A percentile compares a stretch with the other conserved stretches of the same genome.
Conservation (phyloP, 2,797 vertebrate species). For the Hydrophis major region DNA sequence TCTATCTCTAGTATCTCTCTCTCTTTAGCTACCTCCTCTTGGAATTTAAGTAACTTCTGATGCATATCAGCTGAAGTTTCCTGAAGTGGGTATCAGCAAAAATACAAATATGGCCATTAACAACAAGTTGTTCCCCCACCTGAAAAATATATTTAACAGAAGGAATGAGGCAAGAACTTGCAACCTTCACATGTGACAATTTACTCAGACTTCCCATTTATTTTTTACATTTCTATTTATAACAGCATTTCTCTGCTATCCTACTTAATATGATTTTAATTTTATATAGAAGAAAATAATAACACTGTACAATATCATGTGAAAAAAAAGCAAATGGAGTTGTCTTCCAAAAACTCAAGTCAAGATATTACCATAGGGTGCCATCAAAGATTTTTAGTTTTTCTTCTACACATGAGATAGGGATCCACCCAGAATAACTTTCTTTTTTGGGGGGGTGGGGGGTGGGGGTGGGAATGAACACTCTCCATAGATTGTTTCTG, state of each 20-base stretch:
- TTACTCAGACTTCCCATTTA: not conserved
- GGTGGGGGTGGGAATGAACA: not conserved
- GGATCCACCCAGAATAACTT: not conserved
- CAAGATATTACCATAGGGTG: not conserved
- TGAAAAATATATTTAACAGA: not conserved
- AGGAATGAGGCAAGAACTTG: not conserved
- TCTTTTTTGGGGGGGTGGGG: not conserved
- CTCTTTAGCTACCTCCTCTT: constrained; percentile 72
- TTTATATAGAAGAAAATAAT: not conserved
- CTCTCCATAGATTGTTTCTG: not conserved
- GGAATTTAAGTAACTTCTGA: constrained; percentile 73
- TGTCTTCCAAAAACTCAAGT: not conserved
- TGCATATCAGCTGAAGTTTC: constrained; percentile 74
- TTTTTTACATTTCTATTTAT: not conserved
- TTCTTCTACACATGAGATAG: not conserved
- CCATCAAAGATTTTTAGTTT: not conserved
- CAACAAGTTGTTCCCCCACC: not conserved
- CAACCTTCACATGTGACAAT: not conserved
- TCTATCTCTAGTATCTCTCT: constrained; percentile 70
- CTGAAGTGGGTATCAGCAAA: constrained; percentile 65
- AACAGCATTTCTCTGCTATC: not conserved
- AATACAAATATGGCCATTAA: not conserved
- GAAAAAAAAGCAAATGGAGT: not conserved
- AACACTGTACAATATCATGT: not conserved
- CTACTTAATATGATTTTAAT: not conserved